Conservation (phyloP, 35 echinoderm and acorn worm genomes). For the Apostichopus japonicus region DNA sequence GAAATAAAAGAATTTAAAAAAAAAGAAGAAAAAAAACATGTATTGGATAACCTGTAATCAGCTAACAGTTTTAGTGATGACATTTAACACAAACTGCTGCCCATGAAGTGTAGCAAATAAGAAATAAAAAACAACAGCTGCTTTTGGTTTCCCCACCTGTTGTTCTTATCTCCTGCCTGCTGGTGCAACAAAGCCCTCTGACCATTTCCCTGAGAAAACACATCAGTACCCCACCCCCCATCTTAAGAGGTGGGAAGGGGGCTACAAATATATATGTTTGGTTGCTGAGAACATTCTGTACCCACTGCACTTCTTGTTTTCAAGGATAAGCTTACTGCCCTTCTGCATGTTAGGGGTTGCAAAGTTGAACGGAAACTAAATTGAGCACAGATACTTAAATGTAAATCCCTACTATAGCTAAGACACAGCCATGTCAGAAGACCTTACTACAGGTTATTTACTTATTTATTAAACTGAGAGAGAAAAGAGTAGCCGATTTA, state of each 20-base stretch:
- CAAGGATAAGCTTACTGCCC: no score
- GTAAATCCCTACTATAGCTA: neutral
- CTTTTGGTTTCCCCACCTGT: slow-evolving; percentile 27
- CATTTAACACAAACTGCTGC: slow-evolving; percentile 45
- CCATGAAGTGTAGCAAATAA: slow-evolving; percentile 47
- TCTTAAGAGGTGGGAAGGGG: no score
- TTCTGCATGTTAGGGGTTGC: neutral
- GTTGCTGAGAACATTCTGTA: no score
- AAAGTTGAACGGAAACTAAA: neutral
- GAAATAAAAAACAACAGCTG: slow-evolving; percentile 34
- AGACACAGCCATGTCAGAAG: neutral
- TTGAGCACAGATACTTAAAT: neutral
- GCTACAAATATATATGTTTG: no score
- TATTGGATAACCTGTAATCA: slow-evolving; percentile 22
- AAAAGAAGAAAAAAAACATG: neutral
- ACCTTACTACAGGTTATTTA: neutral
- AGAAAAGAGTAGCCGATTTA: no score
- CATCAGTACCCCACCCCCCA: neutral
- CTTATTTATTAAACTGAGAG: no score
- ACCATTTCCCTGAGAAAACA: neutral
- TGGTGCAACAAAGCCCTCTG: neutral
- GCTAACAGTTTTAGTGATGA: slow-evolving; percentile 16
- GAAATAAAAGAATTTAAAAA: neutral
- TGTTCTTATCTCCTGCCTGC: neutral
- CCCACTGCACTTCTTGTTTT: no score